Percentiles rank a stretch among this genome's conserved stretches.
Conservation (phyloP, 2,888 invertebrate genomes). For the Liodrosophila aerea region DNA sequence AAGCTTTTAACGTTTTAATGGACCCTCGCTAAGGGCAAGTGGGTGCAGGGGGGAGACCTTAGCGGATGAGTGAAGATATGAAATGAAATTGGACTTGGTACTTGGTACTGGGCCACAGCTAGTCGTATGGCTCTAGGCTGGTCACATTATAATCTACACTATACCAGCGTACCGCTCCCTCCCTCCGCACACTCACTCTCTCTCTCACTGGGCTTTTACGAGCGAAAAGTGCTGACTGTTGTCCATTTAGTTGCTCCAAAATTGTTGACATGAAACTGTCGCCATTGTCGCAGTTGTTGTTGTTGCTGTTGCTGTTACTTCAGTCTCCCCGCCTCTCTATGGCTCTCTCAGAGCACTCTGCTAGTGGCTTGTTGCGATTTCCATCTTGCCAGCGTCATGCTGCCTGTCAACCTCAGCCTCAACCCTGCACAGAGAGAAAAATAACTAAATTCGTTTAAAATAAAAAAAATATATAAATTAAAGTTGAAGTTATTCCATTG, state of each 20-base stretch:
- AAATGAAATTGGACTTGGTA: background rate
- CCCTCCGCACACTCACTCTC: background rate
- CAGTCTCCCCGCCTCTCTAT: background rate
- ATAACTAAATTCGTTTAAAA: no score
- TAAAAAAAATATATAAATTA: no score
- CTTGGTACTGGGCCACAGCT: no score
- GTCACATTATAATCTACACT: slow-evolving; percentile 3
- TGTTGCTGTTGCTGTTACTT: slow-evolving; percentile 3
- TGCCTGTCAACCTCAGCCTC: background rate
- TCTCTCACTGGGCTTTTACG: slow-evolving; percentile 40
- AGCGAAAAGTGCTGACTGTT: slow-evolving; percentile 71
- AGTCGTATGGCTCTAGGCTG: slow-evolving; percentile 20
- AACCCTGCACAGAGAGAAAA: background rate
- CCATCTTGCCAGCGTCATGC: slow-evolving; percentile 14
- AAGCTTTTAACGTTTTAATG: slow-evolving; percentile 77
- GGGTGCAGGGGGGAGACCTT: slow-evolving; percentile 4
- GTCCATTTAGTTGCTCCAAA: slow-evolving; percentile 62
- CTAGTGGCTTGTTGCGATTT: slow-evolving; percentile 18
- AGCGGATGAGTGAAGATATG: slow-evolving; percentile 1
- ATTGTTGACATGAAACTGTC: slow-evolving; percentile 73
- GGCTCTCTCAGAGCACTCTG: slow-evolving; percentile 4
- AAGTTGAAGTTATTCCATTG: no score
- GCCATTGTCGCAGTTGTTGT: slow-evolving; percentile 48
- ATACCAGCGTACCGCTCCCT: background rate
- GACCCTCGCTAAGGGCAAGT: slow-evolving; percentile 44